Conservation (phyloP, 1,140 invertebrate genomes). For the Liolophura sinensis region DNA sequence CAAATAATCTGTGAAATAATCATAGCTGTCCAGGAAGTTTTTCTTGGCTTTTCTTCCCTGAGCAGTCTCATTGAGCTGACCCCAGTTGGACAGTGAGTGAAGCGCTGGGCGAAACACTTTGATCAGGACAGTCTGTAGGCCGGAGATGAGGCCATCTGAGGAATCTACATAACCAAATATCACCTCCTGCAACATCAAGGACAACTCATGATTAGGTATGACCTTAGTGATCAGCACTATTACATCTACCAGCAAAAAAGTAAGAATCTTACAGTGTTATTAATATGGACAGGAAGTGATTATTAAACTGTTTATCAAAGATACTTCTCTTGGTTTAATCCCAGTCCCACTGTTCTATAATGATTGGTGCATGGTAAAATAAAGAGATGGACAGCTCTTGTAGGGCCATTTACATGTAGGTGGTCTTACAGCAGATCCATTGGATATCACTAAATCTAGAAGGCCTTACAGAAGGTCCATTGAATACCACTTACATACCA, state of each 20-base stretch:
- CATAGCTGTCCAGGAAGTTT: constrained; percentile 30
- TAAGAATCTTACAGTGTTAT: neutral
- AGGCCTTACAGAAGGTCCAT: too few species aligned
- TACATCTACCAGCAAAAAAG: neutral
- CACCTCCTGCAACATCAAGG: constrained; percentile 26
- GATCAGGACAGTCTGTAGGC: constrained; percentile 29
- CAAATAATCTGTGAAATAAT: constrained; percentile 34
- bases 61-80: constrained; percentile 24
- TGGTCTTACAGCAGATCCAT: too few species aligned
- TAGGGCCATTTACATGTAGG: too few species aligned
- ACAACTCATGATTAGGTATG: neutral
- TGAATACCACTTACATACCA: too few species aligned
- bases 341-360: too few species aligned
- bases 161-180: constrained; percentile 32
- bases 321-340: neutral
- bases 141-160: constrained; percentile 27
- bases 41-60: constrained; percentile 24
- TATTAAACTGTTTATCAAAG: neutral
- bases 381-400: too few species aligned
- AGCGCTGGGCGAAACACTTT: constrained; percentile 32
- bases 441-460: too few species aligned
- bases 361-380: too few species aligned
- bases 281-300: neutral
- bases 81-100: constrained; percentile 23
- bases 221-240: neutral